Evolutionary conservation across 2,113 vertebrate genomes (phyloP).

Genomic region (Rissa tridactyla): DNA sequence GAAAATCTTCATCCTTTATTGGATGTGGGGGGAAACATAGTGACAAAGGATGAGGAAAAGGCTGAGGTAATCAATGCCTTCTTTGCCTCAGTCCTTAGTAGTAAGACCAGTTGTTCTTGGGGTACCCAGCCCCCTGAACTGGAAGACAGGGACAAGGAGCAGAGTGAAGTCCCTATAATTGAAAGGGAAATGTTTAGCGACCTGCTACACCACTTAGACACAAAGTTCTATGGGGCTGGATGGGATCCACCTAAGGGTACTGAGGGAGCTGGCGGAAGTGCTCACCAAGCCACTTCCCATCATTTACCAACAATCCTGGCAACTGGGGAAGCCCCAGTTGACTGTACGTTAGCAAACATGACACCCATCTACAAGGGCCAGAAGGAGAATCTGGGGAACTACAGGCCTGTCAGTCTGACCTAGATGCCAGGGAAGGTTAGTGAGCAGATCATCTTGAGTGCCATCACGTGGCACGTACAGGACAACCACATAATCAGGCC

Average conservation of each 20-base stretch:
- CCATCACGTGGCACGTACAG: background rate
- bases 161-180: background rate
- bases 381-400: background rate
- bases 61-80: background rate
- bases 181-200: no score
- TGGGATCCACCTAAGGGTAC: background rate
- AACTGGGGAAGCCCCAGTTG: no score
- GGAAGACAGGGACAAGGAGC: background rate
- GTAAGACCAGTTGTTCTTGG: background rate
- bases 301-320: background rate
- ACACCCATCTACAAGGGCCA: background rate
- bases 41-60: background rate
- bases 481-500: background rate
- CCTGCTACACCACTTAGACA: background rate
- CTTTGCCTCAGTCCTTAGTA: background rate
- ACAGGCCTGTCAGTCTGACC: background rate
- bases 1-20: no score
- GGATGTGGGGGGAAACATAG: background rate
- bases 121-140: background rate
- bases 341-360: background rate
- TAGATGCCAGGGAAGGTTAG: background rate
- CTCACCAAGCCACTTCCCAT: background rate
- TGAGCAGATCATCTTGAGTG: background rate
- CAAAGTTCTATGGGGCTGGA: background rate
- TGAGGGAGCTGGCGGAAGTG: background rate